phyloP scores from a whole-genome alignment of 2,113 vertebrate species.

The Turdus rufiventris region DNA sequence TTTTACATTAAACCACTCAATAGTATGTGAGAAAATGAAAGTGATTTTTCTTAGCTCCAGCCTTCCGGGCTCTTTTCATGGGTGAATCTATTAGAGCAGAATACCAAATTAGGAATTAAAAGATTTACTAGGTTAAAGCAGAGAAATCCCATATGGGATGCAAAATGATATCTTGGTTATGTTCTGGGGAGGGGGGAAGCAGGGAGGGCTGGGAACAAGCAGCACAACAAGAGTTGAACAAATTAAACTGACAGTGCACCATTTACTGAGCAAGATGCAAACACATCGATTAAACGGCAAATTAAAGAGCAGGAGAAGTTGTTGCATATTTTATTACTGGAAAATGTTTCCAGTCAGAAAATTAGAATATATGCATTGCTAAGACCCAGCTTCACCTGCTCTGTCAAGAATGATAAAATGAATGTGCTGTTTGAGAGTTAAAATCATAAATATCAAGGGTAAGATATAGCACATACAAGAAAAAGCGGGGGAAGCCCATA shows the following conservation, averaged over 20 bases:
- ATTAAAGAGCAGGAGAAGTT: not conserved
- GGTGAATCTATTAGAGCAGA: constrained; percentile 10
- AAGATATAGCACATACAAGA: not conserved
- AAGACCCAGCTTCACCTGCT: not conserved
- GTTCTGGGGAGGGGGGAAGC: not conserved
- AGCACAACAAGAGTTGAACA: not conserved
- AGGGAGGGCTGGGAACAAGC: not conserved
- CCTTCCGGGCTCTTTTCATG: not conserved
- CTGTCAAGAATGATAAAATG: not conserved
- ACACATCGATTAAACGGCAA: not conserved
- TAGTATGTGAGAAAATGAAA: constrained; percentile 41
- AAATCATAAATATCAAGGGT: not conserved
- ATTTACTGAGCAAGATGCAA: not conserved
- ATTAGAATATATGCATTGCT: not conserved
- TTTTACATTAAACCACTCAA: constrained; percentile 15
- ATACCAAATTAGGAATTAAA: constrained; percentile 50
- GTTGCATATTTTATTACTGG: not conserved
- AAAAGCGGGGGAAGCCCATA: accelerated
- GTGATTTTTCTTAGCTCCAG: constrained; percentile 29
- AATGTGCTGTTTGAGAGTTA: not conserved
- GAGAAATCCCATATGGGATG: not conserved
- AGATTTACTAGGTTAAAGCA: constrained; percentile 17
- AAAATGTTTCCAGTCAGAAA: not conserved
- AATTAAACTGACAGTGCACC: not conserved
- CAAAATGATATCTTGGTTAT: not conserved